A percentile compares a stretch with the other conserved stretches of the same genome.
Conservation (phyloP, 2,888 invertebrate genomes). For the Ptilodon capucinus region DNA sequence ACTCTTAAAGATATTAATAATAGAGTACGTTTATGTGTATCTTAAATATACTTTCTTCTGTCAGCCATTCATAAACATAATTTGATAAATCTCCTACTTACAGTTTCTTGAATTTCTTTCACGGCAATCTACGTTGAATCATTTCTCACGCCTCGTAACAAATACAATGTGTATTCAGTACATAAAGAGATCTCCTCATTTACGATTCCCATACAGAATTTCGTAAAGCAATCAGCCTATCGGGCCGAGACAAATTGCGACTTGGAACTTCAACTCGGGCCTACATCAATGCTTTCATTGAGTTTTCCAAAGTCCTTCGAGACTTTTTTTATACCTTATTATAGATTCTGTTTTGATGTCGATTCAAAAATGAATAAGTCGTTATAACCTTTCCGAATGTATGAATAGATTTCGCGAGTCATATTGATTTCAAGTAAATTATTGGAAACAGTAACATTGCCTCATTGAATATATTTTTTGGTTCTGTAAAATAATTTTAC, state of each 20-base stretch:
- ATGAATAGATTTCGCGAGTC: neutral
- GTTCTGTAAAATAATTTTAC: neutral
- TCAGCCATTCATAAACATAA: no score
- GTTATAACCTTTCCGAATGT: constrained; percentile 14
- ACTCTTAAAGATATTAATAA: no score
- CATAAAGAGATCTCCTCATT: constrained; percentile 19
- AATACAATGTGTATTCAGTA: constrained; percentile 2
- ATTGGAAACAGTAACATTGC: neutral
- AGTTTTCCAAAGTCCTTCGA: constrained; percentile 45
- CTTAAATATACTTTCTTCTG: no score
- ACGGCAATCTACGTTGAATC: no score
- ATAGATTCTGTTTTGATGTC: constrained; percentile 37
- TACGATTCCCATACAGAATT: constrained; percentile 23
- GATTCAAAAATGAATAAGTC: constrained; percentile 22
- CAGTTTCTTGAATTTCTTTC: no score
- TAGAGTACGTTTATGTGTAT: no score
- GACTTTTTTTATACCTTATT: constrained; percentile 42
- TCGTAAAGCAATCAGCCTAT: constrained; percentile 39
- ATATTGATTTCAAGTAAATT: neutral
- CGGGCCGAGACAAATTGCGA: constrained; percentile 37
- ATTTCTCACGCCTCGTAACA: neutral
- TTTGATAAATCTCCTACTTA: no score
- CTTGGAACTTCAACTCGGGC: constrained; percentile 32
- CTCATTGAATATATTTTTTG: constrained; percentile 2
- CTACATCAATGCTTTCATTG: constrained; percentile 41